phyloP scores from a whole-genome alignment of 2,888 invertebrate species.

The Piscicola geometra region DNA sequence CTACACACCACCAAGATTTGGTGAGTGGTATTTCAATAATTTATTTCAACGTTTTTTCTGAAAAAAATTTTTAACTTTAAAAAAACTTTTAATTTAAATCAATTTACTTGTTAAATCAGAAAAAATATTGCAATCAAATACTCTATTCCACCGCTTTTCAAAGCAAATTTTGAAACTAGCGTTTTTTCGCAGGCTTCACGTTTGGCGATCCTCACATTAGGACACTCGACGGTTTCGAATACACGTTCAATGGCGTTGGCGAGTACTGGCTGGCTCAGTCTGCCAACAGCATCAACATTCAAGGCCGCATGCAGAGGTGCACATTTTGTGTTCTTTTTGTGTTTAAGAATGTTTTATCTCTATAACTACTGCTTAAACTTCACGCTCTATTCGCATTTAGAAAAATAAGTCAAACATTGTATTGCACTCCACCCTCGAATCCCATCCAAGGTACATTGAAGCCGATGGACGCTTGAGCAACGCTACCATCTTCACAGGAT shows the following conservation, averaged over 20 bases:
- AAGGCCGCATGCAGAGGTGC: conserved; percentile 16
- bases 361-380: too few relatives aligned
- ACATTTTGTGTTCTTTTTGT: too few relatives aligned
- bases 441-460: not conserved
- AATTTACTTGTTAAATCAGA: not conserved
- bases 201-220: conserved; percentile 37
- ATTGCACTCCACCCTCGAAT: too few relatives aligned
- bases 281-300: conserved; percentile 5
- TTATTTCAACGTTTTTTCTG: too few relatives aligned
- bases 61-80: too few relatives aligned
- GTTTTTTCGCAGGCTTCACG: conserved; percentile 12
- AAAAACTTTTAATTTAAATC: not conserved
- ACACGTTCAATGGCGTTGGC: conserved; percentile 36
- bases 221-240: conserved; percentile 34
- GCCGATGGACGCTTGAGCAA: not conserved
- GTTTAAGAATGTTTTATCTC: too few relatives aligned
- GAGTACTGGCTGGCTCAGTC: conserved; percentile 35
- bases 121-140: not conserved
- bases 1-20: conserved; percentile 29
- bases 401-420: too few relatives aligned
- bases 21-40: too few relatives aligned
- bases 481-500: conserved; percentile 27
- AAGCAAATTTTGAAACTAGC: not conserved
- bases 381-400: too few relatives aligned
- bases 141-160: not conserved